Conservation (phyloP, 2,888 invertebrate genomes). For the Apamea epomidion region DNA sequence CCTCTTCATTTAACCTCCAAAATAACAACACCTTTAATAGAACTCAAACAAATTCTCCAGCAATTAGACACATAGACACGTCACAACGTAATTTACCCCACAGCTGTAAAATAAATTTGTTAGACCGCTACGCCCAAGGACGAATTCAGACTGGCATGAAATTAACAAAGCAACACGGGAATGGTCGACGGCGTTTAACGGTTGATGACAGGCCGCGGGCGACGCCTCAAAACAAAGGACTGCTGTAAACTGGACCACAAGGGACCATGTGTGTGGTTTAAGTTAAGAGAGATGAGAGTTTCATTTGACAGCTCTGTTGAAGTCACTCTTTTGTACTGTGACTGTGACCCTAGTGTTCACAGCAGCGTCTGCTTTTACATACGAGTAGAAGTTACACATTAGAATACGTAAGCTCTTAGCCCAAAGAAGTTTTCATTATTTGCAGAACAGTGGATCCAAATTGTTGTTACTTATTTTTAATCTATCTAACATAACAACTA, state of each 20-base stretch:
- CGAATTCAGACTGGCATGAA: conserved; percentile 82
- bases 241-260: conserved; percentile 83
- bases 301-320: conserved; percentile 25
- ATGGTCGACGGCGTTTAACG: conserved; percentile 79
- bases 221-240: conserved; percentile 82
- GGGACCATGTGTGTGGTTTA: conserved; percentile 69
- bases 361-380: background rate
- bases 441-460: background rate
- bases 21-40: background rate
- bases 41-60: conserved; percentile 35
- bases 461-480: background rate
- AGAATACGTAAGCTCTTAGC: background rate
- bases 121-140: conserved; percentile 75
- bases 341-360: background rate
- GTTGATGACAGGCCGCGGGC: conserved; percentile 85
- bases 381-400: background rate
- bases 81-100: conserved; percentile 68
- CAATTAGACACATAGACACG: conserved; percentile 54
- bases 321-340: conserved; percentile 14
- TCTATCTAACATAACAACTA: too few relatives aligned
- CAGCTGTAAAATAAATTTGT: conserved; percentile 76
- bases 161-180: conserved; percentile 83
- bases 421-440: background rate
- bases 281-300: conserved; percentile 55
- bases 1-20: background rate